Percentiles rank a stretch among this genome's conserved stretches.
These are phyloP conservation scores for Typhlichthys eigenmanni DNA, from an alignment of 2,797 vertebrate genomes.

Conservation along the genomic window DNA sequence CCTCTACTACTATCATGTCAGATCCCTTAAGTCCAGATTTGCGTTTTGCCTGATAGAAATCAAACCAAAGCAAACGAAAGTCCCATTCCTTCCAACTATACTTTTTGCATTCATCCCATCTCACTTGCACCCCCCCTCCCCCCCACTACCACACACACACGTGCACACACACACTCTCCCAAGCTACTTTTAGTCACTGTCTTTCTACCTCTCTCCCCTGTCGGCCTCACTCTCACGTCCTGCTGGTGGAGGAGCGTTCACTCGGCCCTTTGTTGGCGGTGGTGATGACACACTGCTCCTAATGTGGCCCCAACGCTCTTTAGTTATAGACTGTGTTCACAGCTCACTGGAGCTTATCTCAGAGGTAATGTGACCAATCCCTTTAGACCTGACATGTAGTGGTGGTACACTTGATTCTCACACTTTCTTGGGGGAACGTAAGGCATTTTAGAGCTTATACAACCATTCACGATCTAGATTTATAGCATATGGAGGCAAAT, in stretches of 20 bases:
- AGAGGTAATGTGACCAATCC: slow-evolving; percentile 27
- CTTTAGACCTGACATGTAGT: slow-evolving; percentile 11
- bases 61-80: not conserved
- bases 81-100: not conserved
- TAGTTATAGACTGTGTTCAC: slow-evolving; percentile 37
- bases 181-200: slow-evolving; percentile 3
- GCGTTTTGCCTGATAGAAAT: not conserved
- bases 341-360: slow-evolving; percentile 30
- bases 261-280: slow-evolving; percentile 37
- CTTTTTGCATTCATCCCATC: not conserved
- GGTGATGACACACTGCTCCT: slow-evolving; percentile 13
- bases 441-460: not conserved
- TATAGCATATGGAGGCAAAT: not conserved
- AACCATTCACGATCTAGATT: not conserved
- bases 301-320: slow-evolving; percentile 10
- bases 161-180: slow-evolving; percentile 18
- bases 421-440: not conserved
- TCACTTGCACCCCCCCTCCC: not conserved
- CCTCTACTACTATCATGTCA: too few relatives aligned
- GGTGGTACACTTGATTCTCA: slow-evolving; percentile 2
- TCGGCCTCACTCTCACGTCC: slow-evolving; percentile 24
- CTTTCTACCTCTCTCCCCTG: slow-evolving; percentile 19
- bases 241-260: slow-evolving; percentile 40
- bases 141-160: slow-evolving; percentile 5
- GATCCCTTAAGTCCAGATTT: not conserved